These are phyloP conservation scores for Picathartes gymnocephalus DNA, from an alignment of 2,113 vertebrate species.

Conservation along the genomic window DNA sequence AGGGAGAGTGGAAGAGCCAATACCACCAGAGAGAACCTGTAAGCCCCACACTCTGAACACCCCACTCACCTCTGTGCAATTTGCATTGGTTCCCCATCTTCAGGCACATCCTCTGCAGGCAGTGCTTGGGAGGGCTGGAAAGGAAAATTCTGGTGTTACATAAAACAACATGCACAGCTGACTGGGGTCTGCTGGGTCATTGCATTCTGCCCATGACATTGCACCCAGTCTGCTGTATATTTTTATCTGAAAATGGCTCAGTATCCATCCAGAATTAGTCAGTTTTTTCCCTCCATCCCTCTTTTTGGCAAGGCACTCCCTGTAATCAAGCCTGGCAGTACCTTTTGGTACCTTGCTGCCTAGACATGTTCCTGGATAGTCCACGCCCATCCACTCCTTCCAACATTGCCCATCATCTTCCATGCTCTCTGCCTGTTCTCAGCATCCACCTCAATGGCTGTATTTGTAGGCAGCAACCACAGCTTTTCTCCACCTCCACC, in stretches of 20 bases:
- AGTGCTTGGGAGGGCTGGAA: slow-evolving; percentile 65
- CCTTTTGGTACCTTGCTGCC: background rate
- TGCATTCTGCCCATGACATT: background rate
- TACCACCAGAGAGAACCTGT: accelerated
- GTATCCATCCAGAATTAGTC: background rate
- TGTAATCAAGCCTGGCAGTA: background rate
- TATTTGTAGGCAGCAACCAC: background rate
- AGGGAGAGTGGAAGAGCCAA: background rate
- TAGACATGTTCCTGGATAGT: background rate
- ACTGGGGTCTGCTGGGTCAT: background rate
- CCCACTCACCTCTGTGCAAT: slow-evolving; percentile 66
- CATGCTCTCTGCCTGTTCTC: background rate
- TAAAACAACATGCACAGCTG: background rate
- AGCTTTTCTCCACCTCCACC: background rate
- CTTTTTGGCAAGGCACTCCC: background rate
- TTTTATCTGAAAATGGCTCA: background rate
- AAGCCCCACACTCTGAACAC: background rate
- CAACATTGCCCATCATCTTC: background rate
- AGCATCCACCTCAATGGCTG: background rate
- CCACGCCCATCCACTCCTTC: background rate
- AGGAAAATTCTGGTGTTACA: background rate
- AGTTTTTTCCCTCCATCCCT: background rate
- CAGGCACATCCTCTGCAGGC: slow-evolving; percentile 58
- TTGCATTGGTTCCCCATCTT: slow-evolving; percentile 66
- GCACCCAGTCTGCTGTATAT: background rate